Base-by-base conservation (phyloP, 2,113 vertebrate genomes). In the Deroptyus accipitrinus region DNA sequence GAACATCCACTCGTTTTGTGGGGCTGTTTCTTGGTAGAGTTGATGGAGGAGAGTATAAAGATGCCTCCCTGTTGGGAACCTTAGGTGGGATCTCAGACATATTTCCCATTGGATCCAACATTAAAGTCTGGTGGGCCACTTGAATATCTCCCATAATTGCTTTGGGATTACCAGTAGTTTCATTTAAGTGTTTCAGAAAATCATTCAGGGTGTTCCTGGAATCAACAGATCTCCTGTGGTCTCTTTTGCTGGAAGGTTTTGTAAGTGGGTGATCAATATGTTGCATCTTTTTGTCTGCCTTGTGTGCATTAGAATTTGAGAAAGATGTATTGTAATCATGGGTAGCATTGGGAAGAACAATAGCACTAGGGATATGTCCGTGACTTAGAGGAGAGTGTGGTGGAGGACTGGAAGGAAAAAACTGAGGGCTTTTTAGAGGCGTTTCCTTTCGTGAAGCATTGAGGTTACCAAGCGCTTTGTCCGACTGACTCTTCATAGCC, bases 121-220 rank as follows among this genome's bases (percentile, higher is more conserved):
- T 99, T 86, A 99, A 97, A 90, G 99, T 99, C 85, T 98, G 99
- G 92, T 99, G 98, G 39, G 98, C 97, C 96, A 98, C 98, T 70
- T 99, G 98, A 87, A 98, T 98, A 80, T 99, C 99, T 88, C 98
- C 98, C 97, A 99, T 98, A 92, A 99, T 98, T 94, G 98, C 98
- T 97, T 99, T 99, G 64, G 99, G 98, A 96, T 98, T 99, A 94
- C 97, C 98, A 39, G 98, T 98, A 54, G 98, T 98, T 97, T 99
- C 99, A 94, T 98, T 99, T 46, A 99, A 98, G 96, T 99, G 99
- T 97, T 99, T 99, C 96, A 99, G 98, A 88, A 99, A 99, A 95
- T 99, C 99, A 39, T 99, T 99, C 70, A 99, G 97, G 14, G 99
- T 99, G 89, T 99, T 99, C 95, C 99, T 98, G 91, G 99, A 99